These are phyloP conservation scores for Desoria tigrina DNA, from an alignment of 2,888 invertebrate species.

Conservation along the genomic window DNA sequence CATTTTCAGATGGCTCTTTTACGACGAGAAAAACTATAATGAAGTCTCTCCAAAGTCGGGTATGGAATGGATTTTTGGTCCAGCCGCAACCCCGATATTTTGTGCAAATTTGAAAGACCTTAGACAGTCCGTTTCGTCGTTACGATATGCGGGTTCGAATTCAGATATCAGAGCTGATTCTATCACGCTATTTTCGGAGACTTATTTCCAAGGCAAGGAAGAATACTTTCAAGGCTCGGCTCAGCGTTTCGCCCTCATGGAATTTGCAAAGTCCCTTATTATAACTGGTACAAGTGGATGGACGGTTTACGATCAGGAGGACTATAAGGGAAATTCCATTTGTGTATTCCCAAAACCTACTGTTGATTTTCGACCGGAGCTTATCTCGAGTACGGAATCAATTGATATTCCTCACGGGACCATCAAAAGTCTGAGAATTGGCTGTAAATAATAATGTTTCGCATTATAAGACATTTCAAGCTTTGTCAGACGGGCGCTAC, in stretches of 20 bases:
- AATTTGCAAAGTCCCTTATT: not conserved
- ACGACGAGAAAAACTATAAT: not conserved
- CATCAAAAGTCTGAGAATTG: not conserved
- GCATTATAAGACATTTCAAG: too few species aligned
- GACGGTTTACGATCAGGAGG: conserved; percentile 8
- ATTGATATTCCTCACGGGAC: not conserved
- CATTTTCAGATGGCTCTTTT: conserved; percentile 9
- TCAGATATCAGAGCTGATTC: conserved; percentile 20
- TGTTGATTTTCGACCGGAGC: not conserved
- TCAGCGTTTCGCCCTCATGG: not conserved
- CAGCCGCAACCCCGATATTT: not conserved
- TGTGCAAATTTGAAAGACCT: not conserved
- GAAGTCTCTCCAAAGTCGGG: not conserved
- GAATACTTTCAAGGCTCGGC: conserved; percentile 17
- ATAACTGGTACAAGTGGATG: conserved; percentile 2
- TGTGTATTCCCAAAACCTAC: not conserved
- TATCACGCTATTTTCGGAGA: conserved; percentile 22
- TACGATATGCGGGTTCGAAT: not conserved
- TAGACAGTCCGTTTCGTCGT: not conserved
- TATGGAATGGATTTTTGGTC: not conserved
- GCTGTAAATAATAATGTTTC: too few species aligned
- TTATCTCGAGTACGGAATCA: not conserved
- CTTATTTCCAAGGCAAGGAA: conserved; percentile 32
- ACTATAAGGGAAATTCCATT: conserved; percentile 1
- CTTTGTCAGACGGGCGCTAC: too few species aligned